Evolutionary conservation across 2,113 vertebrate genomes (phyloP), one percentile per base, ranked within the genome.

Genomic region (Xiphorhynchus elegans): DNA sequence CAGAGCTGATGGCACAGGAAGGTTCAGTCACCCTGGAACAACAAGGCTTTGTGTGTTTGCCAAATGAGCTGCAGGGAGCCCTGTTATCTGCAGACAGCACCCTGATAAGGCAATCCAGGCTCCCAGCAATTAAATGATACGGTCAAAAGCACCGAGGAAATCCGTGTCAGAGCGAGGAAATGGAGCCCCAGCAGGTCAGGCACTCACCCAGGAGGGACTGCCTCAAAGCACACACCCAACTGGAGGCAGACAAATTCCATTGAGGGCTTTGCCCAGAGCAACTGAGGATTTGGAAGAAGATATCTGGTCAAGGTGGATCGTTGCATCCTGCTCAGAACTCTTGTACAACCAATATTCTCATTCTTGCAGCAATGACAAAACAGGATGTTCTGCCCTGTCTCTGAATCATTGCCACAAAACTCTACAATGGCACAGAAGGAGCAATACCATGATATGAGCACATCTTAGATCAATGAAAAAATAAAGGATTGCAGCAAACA

Each of bases 101-200:
- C 40, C 46, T 24, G 82, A 91, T 86, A 87, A 74, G 90, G 86
- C 93, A 93, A 83, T 46, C 70, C 52, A 93, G 40, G 39, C 66
- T 68, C n/a, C 55, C 19, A 76, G 80, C 89, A 77, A 84, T 68
- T 80, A 81, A 74, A 58, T 55, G 23, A 69, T 28, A 53, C 6
- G 19, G 66, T 42, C 75, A 94, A 77, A 94, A 49, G 39, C 49
- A 7, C 64, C 95, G 35, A 90, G 82, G 55, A 95, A 95, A 93
- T 63, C 39, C n/a, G 24, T 83, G 67, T 63, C 69, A 73, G 60
- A 91, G 66, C 40, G n/a, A 82, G 76, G 79, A 97, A 80, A 46
- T 62, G 59, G 95, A 95, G 86, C 23, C 77, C 82, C 52, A 39
- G 73, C 58, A 92, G 91, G 74, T 59, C 85, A 93, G 25, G 31